Conservation (phyloP, 2,888 invertebrate genomes). For the Pterostichus niger region DNA sequence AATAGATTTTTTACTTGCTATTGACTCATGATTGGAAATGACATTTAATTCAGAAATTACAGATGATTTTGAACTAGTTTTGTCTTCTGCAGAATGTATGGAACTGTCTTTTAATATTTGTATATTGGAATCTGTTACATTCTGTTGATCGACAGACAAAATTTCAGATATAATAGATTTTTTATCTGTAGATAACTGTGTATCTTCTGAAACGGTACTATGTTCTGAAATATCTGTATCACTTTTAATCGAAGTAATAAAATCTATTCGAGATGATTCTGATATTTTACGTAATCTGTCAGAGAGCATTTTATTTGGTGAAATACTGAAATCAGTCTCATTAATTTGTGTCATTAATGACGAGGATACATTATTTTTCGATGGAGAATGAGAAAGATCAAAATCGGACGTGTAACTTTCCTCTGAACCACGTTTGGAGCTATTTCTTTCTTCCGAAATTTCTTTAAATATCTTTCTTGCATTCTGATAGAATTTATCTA, state of each 20-base stretch:
- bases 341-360: slow-evolving; percentile 43
- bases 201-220: slow-evolving; percentile 31
- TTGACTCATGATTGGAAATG: slow-evolving; percentile 16
- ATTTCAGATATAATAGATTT: slow-evolving; percentile 6
- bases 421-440: slow-evolving; percentile 45
- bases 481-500: slow-evolving; percentile 76
- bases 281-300: slow-evolving; percentile 44
- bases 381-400: slow-evolving; percentile 31
- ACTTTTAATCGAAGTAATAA: slow-evolving; percentile 33
- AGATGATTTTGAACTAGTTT: slow-evolving; percentile 29
- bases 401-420: slow-evolving; percentile 60
- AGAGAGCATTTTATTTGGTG: slow-evolving; percentile 34
- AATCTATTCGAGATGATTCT: slow-evolving; percentile 43
- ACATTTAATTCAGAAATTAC: slow-evolving; percentile 1
- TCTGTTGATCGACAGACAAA: slow-evolving; percentile 14
- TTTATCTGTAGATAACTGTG: slow-evolving; percentile 6
- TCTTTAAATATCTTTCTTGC: slow-evolving; percentile 72
- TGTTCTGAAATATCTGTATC: slow-evolving; percentile 19
- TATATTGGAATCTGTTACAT: slow-evolving; percentile 29
- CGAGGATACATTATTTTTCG: slow-evolving; percentile 17
- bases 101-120: slow-evolving; percentile 32
- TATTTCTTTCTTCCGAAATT: slow-evolving; percentile 47
- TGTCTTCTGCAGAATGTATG: slow-evolving; percentile 12
- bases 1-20: slow-evolving; percentile 24
- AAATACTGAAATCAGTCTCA: slow-evolving; percentile 24